A percentile compares a stretch with the other conserved stretches of the same genome.
Evolutionary conservation across 2,113 vertebrate species (phyloP).

Genomic region (Toxostoma redivivum): DNA sequence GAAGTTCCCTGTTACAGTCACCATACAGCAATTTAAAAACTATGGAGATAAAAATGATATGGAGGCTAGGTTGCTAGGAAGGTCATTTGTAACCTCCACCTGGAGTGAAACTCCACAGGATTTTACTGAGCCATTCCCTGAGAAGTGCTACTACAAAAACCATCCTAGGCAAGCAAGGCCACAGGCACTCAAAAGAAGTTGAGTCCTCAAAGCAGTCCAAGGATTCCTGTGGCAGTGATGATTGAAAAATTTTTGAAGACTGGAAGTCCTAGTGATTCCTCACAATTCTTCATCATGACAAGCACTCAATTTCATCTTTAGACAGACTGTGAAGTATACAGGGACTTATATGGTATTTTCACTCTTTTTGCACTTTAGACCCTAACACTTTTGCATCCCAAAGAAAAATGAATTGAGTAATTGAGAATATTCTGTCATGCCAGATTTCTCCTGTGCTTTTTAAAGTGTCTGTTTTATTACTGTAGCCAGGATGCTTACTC

Average conservation of each 20-base stretch:
- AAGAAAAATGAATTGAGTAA: neutral
- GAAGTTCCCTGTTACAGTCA: neutral
- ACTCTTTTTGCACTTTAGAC: neutral
- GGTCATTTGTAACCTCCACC: neutral
- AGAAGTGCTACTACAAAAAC: neutral
- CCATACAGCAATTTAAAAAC: neutral
- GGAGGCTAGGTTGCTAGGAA: neutral
- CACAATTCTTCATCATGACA: neutral
- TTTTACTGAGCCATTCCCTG: neutral
- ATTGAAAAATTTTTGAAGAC: neutral
- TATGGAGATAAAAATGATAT: neutral
- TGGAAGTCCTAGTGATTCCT: neutral
- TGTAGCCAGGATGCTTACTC: neutral
- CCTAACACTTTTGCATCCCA: neutral
- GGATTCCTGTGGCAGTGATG: neutral
- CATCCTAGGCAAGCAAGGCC: neutral
- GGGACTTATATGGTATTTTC: neutral
- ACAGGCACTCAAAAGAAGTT: accelerated
- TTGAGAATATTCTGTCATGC: neutral
- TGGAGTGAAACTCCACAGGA: neutral
- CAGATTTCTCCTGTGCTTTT: neutral
- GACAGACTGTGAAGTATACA: neutral
- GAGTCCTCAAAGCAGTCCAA: neutral
- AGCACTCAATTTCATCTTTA: neutral
- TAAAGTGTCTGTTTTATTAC: neutral